Evolutionary conservation across 2,797 vertebrate genomes (phyloP), one percentile per base, ranked within the genome.

Genomic region (Siniperca obscura): DNA sequence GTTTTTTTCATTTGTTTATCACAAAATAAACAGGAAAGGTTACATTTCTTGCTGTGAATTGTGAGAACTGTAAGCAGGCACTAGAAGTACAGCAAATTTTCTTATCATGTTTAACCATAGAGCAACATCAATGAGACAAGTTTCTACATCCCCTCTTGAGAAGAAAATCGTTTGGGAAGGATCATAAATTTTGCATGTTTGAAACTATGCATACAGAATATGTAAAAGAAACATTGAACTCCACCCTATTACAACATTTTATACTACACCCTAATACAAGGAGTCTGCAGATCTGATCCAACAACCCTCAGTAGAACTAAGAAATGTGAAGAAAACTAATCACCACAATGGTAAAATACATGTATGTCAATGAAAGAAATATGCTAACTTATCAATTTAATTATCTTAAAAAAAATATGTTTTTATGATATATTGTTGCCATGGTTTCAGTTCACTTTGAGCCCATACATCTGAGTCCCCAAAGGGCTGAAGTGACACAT

Each of bases 11-110:
- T 90, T 84, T 93, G 90, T 94, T 91, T 93, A 86, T 91, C 87
- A 12, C 80, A 92, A 87, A 90, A 92, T 94, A 95, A 94, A 94
- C 93, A 95, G 92, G 93, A 95, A 93, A 92, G 36, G 84, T 89
- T 93, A 73, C 67, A 76, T 90, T 90, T 90, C 77, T 87, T 52
- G 50, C 80, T 34, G 53, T 93, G 91, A 95, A 95, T 94, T 90
- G 92, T 94, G 94, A 93, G 93, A 94, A 93, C 81, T 86, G 21
- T 77, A 69, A 67, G 73, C 66, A 70, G 76, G 86, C 78, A 83
- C 82, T 77, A 1, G 59, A 90, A 87, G 75, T 71, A 84, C 83
- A 83, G 78, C 74, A 88, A 78, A 40, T 86, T 88, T 85, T 79
- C 92, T 95, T 95, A 93, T 94, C 93, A 74, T 22, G 8, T 77